These are phyloP conservation scores for Lethrus apterus DNA, from an alignment of 1,140 invertebrate species.

Conservation along the genomic window DNA sequence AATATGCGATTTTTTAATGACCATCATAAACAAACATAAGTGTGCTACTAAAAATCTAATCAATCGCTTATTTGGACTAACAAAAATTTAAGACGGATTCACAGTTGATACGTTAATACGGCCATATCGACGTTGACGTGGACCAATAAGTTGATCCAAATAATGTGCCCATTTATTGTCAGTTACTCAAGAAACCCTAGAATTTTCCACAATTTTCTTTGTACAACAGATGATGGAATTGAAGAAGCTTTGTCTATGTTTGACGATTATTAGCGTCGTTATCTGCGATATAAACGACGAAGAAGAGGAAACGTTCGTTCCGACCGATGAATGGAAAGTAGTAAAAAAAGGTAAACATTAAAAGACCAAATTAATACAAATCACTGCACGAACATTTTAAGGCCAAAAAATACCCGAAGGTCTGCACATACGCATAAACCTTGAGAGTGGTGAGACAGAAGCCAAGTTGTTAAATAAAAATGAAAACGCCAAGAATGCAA, in stretches of 20 bases:
- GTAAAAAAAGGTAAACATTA: slow-evolving; percentile 48
- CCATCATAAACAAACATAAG: too few relatives aligned
- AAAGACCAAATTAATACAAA: slow-evolving; percentile 3
- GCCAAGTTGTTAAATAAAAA: slow-evolving; percentile 61
- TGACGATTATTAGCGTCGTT: background rate
- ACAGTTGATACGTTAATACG: too few relatives aligned
- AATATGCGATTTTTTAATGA: too few relatives aligned
- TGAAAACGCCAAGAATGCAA: slow-evolving; percentile 15
- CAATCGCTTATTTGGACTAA: too few relatives aligned
- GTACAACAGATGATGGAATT: too few relatives aligned
- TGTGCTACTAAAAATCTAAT: too few relatives aligned
- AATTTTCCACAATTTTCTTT: too few relatives aligned
- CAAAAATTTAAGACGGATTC: too few relatives aligned
- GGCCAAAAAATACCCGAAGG: slow-evolving; percentile 65
- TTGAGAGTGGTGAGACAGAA: slow-evolving; percentile 63
- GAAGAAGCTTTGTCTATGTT: too few relatives aligned
- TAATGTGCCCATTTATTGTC: background rate
- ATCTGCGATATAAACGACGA: slow-evolving; percentile 8
- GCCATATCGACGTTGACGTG: too few relatives aligned
- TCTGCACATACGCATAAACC: slow-evolving; percentile 65
- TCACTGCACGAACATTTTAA: slow-evolving; percentile 34
- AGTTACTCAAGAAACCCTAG: background rate
- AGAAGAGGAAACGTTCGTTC: slow-evolving; percentile 41
- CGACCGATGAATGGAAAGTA: slow-evolving; percentile 54
- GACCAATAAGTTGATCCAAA: slow-evolving; percentile 15